These are phyloP conservation scores for Apamea epomidion DNA, from an alignment of 2,888 invertebrate species.

Conservation along the genomic window DNA sequence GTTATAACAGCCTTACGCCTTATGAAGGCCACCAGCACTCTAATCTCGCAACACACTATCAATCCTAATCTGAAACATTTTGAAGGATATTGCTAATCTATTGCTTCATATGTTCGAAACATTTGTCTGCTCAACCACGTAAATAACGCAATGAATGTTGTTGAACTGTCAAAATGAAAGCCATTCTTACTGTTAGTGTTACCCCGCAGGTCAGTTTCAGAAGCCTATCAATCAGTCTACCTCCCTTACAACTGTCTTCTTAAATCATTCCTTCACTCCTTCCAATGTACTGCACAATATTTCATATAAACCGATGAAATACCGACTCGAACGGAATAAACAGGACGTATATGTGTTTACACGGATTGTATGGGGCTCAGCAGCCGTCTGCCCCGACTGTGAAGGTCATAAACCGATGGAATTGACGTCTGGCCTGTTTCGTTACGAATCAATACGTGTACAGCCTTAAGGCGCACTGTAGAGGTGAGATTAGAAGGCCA, in stretches of 20 bases:
- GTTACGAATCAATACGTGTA: conserved; percentile 64
- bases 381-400: conserved; percentile 52
- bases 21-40: neutral
- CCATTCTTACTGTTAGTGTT: neutral
- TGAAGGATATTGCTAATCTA: no score
- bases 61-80: no score
- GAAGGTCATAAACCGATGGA: conserved; percentile 61
- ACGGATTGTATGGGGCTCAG: conserved; percentile 43
- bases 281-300: conserved; percentile 30
- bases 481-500: conserved; percentile 14
- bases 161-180: neutral
- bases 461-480: conserved; percentile 29
- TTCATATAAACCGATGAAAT: conserved; percentile 42
- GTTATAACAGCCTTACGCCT: neutral
- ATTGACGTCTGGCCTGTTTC: conserved; percentile 62
- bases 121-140: no score
- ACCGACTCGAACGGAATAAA: conserved; percentile 39
- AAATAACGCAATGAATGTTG: no score
- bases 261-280: neutral
- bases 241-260: neutral
- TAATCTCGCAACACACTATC: no score
- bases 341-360: conserved; percentile 53
- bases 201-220: neutral
- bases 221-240: conserved; percentile 7
- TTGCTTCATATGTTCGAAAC: no score